phyloP scores from a whole-genome alignment of 2,113 vertebrate genomes.

The Tautogolabrus adspersus region DNA sequence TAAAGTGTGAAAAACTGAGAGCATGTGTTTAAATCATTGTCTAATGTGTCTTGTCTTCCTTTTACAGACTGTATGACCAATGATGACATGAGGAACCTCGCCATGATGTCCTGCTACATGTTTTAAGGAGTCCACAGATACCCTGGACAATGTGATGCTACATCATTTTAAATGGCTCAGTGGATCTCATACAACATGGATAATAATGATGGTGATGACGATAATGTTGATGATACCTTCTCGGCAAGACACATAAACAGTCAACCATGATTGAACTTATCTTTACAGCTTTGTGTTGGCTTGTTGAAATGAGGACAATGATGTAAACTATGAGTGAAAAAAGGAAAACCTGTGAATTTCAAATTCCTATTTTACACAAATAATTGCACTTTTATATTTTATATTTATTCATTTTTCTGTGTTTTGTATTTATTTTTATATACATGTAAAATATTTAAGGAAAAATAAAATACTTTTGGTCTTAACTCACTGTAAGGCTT shows the following conservation, averaged over 20 bases:
- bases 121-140: slow-evolving; percentile 48
- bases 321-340: background rate
- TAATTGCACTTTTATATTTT: slow-evolving; percentile 6
- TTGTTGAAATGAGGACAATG: background rate
- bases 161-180: background rate
- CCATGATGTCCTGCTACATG: slow-evolving; percentile 79
- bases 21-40: no score
- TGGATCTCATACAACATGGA: background rate
- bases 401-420: slow-evolving; percentile 58
- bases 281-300: background rate
- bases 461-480: slow-evolving; percentile 42
- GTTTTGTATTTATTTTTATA: slow-evolving; percentile 35
- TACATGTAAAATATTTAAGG: slow-evolving; percentile 36
- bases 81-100: slow-evolving; percentile 72
- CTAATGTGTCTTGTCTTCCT: slow-evolving; percentile 21
- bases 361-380: background rate
- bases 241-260: background rate
- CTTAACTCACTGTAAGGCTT: background rate
- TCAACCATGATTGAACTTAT: background rate
- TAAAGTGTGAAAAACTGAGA: no score
- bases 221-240: no score
- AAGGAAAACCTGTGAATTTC: background rate
- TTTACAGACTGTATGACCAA: slow-evolving; percentile 63
- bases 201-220: slow-evolving; percentile 13
- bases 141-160: slow-evolving; percentile 39